phyloP scores from a whole-genome alignment of 2,113 vertebrate species.

The Todiramphus chloris region DNA sequence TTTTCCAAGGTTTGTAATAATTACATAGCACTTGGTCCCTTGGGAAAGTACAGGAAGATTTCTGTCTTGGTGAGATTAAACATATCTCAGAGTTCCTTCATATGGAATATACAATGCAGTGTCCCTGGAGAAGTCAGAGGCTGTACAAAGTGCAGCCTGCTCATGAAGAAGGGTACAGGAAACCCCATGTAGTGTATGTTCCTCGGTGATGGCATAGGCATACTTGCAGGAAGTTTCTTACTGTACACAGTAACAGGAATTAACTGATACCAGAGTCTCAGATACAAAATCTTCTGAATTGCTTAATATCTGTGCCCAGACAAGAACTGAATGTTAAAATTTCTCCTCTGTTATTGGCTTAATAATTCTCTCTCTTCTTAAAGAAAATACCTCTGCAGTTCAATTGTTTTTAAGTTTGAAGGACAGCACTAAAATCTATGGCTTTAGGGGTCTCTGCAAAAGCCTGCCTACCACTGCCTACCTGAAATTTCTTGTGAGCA shows the following conservation, averaged over 20 bases:
- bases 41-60: background rate
- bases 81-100: background rate
- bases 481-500: background rate
- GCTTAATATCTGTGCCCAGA: background rate
- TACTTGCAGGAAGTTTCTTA: background rate
- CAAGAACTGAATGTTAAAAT: background rate
- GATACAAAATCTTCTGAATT: background rate
- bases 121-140: background rate
- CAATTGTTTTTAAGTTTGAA: background rate
- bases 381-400: background rate
- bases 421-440: background rate
- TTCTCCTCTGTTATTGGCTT: background rate
- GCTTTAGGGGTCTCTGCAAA: background rate
- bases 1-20: background rate
- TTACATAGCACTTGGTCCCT: background rate
- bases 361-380: background rate
- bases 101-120: background rate
- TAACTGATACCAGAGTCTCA: background rate
- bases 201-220: background rate
- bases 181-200: background rate
- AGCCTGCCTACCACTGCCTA: background rate
- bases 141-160: background rate
- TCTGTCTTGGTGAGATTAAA: background rate
- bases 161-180: background rate
- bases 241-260: background rate